Conservation (phyloP, 2,888 invertebrate species). For the Pristionchus exspectatus region DNA sequence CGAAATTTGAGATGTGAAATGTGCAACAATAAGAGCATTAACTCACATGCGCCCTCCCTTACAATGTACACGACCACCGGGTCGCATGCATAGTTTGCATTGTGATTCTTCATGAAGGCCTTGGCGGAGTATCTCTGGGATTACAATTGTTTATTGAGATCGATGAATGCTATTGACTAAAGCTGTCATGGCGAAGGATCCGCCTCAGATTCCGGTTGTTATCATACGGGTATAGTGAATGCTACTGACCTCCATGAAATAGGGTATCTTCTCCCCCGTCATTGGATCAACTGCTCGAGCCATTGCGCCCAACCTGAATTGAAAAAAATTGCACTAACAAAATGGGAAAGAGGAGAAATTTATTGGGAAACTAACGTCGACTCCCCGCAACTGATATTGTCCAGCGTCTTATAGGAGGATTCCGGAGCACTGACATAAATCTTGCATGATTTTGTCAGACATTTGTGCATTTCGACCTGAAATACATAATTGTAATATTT, state of each 20-base stretch:
- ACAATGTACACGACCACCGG: slow-evolving; percentile 21
- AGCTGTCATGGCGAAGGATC: no score
- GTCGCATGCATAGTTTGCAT: not conserved
- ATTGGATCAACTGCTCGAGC: not conserved
- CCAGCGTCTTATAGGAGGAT: not conserved
- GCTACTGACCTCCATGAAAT: slow-evolving; percentile 22
- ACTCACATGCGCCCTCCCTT: slow-evolving; percentile 23
- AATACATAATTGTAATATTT: not conserved
- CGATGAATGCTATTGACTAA: not conserved
- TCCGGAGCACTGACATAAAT: slow-evolving; percentile 11
- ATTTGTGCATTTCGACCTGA: slow-evolving; percentile 27
- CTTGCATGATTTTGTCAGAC: slow-evolving; percentile 4
- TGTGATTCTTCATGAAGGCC: slow-evolving; percentile 26
- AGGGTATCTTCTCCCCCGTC: not conserved
- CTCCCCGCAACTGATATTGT: slow-evolving; percentile 15
- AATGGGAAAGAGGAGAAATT: not conserved
- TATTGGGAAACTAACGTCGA: not conserved
- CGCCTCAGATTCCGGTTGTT: no score
- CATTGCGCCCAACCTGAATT: not conserved
- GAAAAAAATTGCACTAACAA: not conserved
- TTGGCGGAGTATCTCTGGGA: slow-evolving; percentile 22
- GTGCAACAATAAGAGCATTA: not conserved
- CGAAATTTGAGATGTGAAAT: no score
- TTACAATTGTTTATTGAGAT: not conserved
- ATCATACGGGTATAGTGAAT: no score